phyloP scores from a whole-genome alignment of 2,113 vertebrate genomes.

The Tor tambroides region DNA sequence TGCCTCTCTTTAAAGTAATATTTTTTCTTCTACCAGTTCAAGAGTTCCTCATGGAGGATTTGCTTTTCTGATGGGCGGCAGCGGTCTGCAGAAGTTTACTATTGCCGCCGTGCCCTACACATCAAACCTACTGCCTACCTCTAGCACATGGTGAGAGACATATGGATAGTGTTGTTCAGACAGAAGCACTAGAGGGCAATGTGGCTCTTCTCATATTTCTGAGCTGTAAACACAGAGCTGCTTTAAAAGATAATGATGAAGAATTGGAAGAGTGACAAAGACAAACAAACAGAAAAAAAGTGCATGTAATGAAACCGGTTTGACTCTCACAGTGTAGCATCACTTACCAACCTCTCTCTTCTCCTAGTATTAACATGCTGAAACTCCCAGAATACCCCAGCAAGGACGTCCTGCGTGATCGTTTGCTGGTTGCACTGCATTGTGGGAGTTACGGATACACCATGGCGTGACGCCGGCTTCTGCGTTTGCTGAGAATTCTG shows the following conservation, averaged over 20 bases:
- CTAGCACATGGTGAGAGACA: constrained; percentile 90
- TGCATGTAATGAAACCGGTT: constrained; percentile 1
- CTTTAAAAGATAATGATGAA: constrained; percentile 9
- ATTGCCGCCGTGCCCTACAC: constrained; percentile 94
- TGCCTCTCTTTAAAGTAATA: not conserved
- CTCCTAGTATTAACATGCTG: constrained; percentile 96
- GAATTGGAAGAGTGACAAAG: constrained; percentile 5
- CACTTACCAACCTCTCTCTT: constrained; percentile 14
- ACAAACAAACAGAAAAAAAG: constrained; percentile 9
- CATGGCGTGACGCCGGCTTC: constrained; percentile 82
- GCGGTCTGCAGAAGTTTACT: constrained; percentile 96
- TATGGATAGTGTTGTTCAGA: not conserved
- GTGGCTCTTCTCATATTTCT: constrained; percentile 50
- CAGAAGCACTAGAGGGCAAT: constrained; percentile 68
- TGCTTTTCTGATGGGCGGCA: constrained; percentile 96
- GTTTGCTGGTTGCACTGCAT: constrained; percentile 94
- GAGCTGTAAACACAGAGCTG: constrained; percentile 13
- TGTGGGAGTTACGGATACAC: constrained; percentile 99
- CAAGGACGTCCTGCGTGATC: constrained; percentile 91
- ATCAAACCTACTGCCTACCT: constrained; percentile 92
- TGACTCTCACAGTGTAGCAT: not conserved
- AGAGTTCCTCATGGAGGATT: constrained; percentile 98
- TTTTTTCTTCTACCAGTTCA: constrained; percentile 77
- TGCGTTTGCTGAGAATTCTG: constrained; percentile 36
- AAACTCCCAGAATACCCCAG: constrained; percentile 98